A percentile compares a stretch with the other conserved stretches of the same genome.
Evolutionary conservation across 1,140 invertebrate genomes (phyloP).

Genomic region (Asobara japonica): DNA sequence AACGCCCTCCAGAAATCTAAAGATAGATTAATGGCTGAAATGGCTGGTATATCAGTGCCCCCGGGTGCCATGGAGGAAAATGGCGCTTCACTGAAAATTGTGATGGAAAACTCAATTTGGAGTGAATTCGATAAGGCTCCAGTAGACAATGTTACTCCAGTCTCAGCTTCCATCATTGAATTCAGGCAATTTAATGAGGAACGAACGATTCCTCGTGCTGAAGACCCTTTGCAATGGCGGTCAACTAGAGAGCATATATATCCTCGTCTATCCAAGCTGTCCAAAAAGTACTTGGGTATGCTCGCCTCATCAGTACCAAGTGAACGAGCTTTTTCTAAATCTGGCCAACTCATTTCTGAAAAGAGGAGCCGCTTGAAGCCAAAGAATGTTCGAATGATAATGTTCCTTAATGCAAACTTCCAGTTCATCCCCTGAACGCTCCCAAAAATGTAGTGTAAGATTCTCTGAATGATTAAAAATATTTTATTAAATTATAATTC

Average conservation of each 20-base stretch:
- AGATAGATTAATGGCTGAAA: too few species aligned
- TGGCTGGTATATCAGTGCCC: too few species aligned
- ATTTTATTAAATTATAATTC: too few species aligned
- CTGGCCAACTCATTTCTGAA: neutral
- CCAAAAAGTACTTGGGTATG: neutral
- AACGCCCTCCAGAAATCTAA: too few species aligned
- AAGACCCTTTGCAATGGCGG: neutral
- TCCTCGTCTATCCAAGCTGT: neutral
- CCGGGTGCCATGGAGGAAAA: too few species aligned
- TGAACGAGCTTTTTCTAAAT: neutral
- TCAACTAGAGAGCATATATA: neutral
- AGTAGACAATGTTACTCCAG: too few species aligned
- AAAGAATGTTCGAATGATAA: neutral
- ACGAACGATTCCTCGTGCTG: neutral
- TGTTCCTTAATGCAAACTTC: neutral
- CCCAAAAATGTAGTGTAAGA: too few species aligned
- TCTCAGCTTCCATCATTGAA: too few species aligned
- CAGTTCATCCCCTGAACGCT: neutral
- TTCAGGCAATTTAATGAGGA: neutral
- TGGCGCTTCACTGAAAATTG: too few species aligned
- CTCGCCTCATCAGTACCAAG: neutral
- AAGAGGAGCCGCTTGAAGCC: neutral
- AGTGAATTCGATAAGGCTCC: too few species aligned
- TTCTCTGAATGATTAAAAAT: too few species aligned
- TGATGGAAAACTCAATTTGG: too few species aligned